phyloP scores from a whole-genome alignment of 2,113 vertebrate species.

The Morone chrysops region DNA sequence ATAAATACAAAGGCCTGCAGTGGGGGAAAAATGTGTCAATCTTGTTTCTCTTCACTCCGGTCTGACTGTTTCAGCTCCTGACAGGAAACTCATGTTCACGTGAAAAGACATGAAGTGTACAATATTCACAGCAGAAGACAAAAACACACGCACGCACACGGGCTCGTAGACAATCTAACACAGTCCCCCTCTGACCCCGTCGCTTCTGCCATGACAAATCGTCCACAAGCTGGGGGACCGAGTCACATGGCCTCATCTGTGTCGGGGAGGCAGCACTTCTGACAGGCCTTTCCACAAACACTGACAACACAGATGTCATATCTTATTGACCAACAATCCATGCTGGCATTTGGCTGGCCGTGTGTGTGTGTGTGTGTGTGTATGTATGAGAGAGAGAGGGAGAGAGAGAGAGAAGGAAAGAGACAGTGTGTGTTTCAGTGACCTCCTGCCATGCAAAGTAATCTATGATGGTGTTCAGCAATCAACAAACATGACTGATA shows the following conservation, averaged over 20 bases:
- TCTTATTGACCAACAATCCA: slow-evolving; percentile 58
- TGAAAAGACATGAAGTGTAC: slow-evolving; percentile 11
- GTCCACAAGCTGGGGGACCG: slow-evolving; percentile 7
- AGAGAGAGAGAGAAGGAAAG: not conserved
- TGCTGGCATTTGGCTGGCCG: slow-evolving; percentile 58
- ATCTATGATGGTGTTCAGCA: slow-evolving; percentile 15
- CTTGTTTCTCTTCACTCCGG: not conserved
- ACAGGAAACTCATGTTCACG: slow-evolving; percentile 39
- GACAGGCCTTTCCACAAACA: slow-evolving; percentile 55
- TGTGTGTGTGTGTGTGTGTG: slow-evolving; percentile 14
- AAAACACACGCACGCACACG: not conserved
- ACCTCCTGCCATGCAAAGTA: slow-evolving; percentile 5
- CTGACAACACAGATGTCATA: slow-evolving; percentile 60
- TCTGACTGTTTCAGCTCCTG: not conserved
- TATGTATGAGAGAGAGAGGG: not conserved
- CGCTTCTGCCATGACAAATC: slow-evolving; percentile 59
- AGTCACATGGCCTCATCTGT: slow-evolving; percentile 58
- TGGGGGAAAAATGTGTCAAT: not conserved
- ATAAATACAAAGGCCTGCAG: not conserved
- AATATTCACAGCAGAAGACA: slow-evolving; percentile 26
- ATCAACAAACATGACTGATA: slow-evolving; percentile 1
- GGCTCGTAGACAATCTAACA: not conserved
- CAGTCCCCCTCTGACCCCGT: slow-evolving; percentile 48
- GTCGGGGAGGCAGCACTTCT: slow-evolving; percentile 25
- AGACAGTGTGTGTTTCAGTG: not conserved